A percentile compares a stretch with the other conserved stretches of the same genome.
phyloP scores from a whole-genome alignment of 64 coral and sea anemone genomes.

The Dendronephthya gigantea region DNA sequence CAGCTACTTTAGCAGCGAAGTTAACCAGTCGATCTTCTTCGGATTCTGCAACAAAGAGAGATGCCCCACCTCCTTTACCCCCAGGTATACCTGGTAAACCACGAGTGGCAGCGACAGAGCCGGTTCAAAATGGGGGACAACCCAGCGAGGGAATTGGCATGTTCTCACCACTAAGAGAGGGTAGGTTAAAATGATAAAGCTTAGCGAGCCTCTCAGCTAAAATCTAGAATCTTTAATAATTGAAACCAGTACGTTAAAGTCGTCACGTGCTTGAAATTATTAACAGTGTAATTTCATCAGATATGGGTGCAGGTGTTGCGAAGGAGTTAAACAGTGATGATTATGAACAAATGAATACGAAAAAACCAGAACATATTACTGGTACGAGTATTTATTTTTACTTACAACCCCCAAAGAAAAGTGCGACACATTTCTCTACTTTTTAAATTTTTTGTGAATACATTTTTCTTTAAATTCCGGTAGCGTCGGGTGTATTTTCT shows the following conservation, averaged over 20 bases:
- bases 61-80: neutral
- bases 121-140: slow-evolving; percentile 55
- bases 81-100: neutral
- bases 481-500: slow-evolving; percentile 58
- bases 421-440: neutral
- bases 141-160: slow-evolving; percentile 51
- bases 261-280: too few relatives aligned
- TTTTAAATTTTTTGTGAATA: too few relatives aligned
- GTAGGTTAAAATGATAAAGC: slow-evolving; percentile 38
- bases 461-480: neutral
- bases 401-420: neutral
- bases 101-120: neutral
- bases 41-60: neutral
- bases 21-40: neutral
- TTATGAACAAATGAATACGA: neutral
- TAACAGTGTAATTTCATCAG: too few relatives aligned
- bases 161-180: slow-evolving; percentile 84
- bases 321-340: neutral
- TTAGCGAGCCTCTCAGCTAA: too few relatives aligned
- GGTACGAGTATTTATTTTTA: neutral
- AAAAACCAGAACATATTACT: neutral
- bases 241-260: too few relatives aligned
- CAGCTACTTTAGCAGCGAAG: neutral
- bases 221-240: too few relatives aligned
- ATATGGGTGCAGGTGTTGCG: too few relatives aligned